These are phyloP conservation scores for Papilio demoleus DNA, from an alignment of 2,888 invertebrate genomes.

Conservation along the genomic window DNA sequence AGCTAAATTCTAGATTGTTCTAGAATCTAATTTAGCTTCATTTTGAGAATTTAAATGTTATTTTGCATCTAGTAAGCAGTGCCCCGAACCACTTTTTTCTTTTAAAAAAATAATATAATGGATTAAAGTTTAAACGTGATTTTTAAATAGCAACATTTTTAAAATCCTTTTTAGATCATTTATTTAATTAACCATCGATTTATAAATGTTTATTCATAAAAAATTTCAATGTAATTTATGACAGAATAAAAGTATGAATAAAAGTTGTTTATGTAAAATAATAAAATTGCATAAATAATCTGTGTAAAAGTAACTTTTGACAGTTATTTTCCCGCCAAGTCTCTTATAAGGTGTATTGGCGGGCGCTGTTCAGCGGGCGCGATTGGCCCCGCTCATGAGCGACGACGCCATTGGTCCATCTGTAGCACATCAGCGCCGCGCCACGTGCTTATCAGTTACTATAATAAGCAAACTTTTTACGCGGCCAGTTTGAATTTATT, in stretches of 20 bases:
- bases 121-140: too few relatives aligned
- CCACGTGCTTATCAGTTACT: conserved; percentile 82
- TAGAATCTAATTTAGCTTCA: too few relatives aligned
- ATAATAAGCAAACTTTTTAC: conserved; percentile 68
- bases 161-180: too few relatives aligned
- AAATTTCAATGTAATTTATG: too few relatives aligned
- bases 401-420: conserved; percentile 58
- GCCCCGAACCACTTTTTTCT: too few relatives aligned
- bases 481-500: conserved; percentile 38
- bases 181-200: too few relatives aligned
- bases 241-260: neutral
- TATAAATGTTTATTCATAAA: too few relatives aligned
- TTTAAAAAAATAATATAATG: too few relatives aligned
- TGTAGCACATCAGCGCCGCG: conserved; percentile 76
- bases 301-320: conserved; percentile 24
- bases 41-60: too few relatives aligned
- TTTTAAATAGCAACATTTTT: too few relatives aligned
- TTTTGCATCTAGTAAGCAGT: too few relatives aligned
- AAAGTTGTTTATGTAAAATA: neutral
- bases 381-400: conserved; percentile 77
- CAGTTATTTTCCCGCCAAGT: conserved; percentile 49
- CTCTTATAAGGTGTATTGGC: conserved; percentile 77
- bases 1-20: too few relatives aligned
- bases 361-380: conserved; percentile 72
- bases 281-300: neutral